Evolutionary conservation across 2,113 vertebrate species (phyloP), one percentile per base, ranked within the genome.

Genomic region (Misgurnus mizolepis): DNA sequence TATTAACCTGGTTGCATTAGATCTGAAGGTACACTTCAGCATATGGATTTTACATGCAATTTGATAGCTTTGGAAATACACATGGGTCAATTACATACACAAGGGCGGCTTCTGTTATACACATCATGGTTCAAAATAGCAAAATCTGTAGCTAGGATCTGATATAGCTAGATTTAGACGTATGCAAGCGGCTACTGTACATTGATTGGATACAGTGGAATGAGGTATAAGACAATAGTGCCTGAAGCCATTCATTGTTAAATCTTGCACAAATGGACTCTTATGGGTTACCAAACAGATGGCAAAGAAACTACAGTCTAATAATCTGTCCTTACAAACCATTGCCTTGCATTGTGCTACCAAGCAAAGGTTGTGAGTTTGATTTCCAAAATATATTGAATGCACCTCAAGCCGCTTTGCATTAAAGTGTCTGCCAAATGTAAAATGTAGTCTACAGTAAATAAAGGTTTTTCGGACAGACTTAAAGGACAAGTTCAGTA

Each of bases 21-120:
- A 67, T 67, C 58, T 76, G 41, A 1, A 53, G 15, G 72, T 34
- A 66, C 40, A 67, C 74, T 74, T 22, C 83, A 77, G n/a, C 62
- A 55, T 80, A 80, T 88, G 65, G 83, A 89, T 87, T 82, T 65
- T 82, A 71, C 68, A 64, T 64, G 86, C 87, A 85, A 89, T 88
- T 67, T 88, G 82, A 89, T 90, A 83, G 41, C 43, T 62, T 49
- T 27, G 64, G 17, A 60, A 88, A 88, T 87, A 79, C 81, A 82
- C 60, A 72, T 68, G 76, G 84, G 67, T 87, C 79, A 86, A 58
- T 67, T 65, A 79, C 61, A 88, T 72, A 73, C 79, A 83, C 40
- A 34, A n/a, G 82, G 64, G 67, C 78, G 75, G 86, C 79, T 85
- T 67, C 77, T 80, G 76, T 70, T 74, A 70, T 76, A 43, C 15